Conservation (phyloP, 2,888 invertebrate genomes). For the Seladonia tumulorum region DNA sequence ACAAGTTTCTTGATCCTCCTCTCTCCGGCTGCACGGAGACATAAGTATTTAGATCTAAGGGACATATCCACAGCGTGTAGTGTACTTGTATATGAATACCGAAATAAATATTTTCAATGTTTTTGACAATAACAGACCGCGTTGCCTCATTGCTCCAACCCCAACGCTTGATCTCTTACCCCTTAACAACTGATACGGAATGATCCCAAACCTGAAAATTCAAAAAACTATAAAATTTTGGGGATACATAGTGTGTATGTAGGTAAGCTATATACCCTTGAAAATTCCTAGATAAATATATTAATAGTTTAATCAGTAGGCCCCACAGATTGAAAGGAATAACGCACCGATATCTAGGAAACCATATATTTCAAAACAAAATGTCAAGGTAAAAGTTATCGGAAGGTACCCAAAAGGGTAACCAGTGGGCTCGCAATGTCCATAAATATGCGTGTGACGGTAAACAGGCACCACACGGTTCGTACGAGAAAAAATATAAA, state of each 20-base stretch:
- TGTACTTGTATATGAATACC: conserved; percentile 78
- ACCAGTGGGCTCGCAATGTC: neutral
- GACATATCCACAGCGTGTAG: conserved; percentile 79
- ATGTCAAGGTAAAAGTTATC: conserved; percentile 18
- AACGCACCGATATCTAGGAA: conserved; percentile 35
- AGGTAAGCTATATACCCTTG: too few species aligned
- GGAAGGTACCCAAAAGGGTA: conserved; percentile 2
- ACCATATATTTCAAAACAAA: conserved; percentile 58
- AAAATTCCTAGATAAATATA: neutral
- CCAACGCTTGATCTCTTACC: neutral
- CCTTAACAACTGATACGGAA: too few species aligned
- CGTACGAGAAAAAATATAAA: conserved; percentile 54
- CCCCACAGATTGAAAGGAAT: neutral
- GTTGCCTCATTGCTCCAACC: neutral
- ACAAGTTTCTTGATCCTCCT: conserved; percentile 65
- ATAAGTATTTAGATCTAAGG: conserved; percentile 76
- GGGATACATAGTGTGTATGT: too few species aligned
- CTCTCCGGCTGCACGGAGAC: conserved; percentile 75
- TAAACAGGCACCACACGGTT: conserved; percentile 34
- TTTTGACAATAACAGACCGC: conserved; percentile 72
- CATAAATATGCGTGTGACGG: conserved; percentile 23
- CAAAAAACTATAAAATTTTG: too few species aligned
- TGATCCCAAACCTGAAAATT: too few species aligned
- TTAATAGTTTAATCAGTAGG: neutral
- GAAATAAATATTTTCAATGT: conserved; percentile 80